These are phyloP conservation scores for Cerastis leucographa DNA, from an alignment of 2,888 invertebrate genomes.

Conservation along the genomic window DNA sequence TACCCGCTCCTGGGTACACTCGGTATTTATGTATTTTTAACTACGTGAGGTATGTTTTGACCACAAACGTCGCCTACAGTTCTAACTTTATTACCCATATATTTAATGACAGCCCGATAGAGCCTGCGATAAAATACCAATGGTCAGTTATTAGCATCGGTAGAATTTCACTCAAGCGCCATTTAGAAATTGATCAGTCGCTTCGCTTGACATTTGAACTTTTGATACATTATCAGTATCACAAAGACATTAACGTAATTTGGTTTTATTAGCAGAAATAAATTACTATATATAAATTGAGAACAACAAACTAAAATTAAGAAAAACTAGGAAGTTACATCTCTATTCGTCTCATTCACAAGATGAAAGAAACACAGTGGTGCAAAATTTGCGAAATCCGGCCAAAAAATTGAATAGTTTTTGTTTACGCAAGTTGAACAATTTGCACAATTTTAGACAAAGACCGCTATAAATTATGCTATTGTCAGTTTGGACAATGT, in stretches of 20 bases:
- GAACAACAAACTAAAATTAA: conserved; percentile 18
- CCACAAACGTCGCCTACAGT: conserved; percentile 61
- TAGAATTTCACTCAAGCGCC: conserved; percentile 59
- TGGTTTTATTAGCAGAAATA: conserved; percentile 38
- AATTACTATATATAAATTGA: conserved; percentile 37
- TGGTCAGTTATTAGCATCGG: conserved; percentile 62
- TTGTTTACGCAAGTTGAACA: conserved; percentile 66
- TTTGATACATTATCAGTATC: conserved; percentile 56
- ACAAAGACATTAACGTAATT: conserved; percentile 37
- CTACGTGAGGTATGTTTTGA: conserved; percentile 67
- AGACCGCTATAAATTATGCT: conserved; percentile 63
- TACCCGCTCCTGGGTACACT: conserved; percentile 57
- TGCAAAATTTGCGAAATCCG: conserved; percentile 59
- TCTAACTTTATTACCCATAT: conserved; percentile 66
- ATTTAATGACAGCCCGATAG: conserved; percentile 64
- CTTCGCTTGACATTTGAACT: conserved; percentile 47
- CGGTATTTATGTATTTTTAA: conserved; percentile 65
- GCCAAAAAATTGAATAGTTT: conserved; percentile 63
- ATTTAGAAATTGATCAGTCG: conserved; percentile 60
- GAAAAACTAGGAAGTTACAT: conserved; percentile 26
- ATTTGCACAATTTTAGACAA: conserved; percentile 73
- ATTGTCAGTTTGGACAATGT: conserved; percentile 63
- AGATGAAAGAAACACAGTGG: conserved; percentile 47
- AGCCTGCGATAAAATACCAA: conserved; percentile 61
- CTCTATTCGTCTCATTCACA: conserved; percentile 44